These are phyloP conservation scores for Hecatera dysodea DNA, from an alignment of 2,888 invertebrate species.

Conservation along the genomic window DNA sequence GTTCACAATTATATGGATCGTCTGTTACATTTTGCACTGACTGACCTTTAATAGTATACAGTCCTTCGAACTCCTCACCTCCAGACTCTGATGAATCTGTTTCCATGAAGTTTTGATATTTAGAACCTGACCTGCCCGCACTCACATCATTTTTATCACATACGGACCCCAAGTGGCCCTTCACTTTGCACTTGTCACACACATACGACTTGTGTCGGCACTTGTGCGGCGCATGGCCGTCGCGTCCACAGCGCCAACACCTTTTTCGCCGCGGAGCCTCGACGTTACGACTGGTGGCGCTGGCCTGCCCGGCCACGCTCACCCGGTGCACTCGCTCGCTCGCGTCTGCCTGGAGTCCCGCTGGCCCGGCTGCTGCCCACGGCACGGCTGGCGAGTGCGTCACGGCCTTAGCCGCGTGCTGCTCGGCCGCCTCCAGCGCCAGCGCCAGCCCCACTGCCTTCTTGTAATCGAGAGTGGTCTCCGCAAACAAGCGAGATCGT, in stretches of 20 bases:
- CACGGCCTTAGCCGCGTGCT: slow-evolving; percentile 13
- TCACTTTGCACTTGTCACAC: too few relatives aligned
- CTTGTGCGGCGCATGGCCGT: slow-evolving; percentile 17
- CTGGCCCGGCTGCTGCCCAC: slow-evolving; percentile 11
- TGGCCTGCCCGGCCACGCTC: slow-evolving; percentile 16
- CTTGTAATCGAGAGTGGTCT: too few relatives aligned
- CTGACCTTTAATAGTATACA: slow-evolving; percentile 10
- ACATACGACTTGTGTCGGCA: too few relatives aligned
- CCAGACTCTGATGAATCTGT: slow-evolving; percentile 12
- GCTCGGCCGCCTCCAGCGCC: slow-evolving; percentile 44
- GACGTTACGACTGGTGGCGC: slow-evolving; percentile 8
- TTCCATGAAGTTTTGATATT: slow-evolving; percentile 21
- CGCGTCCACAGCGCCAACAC: slow-evolving; percentile 39
- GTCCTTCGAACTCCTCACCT: slow-evolving; percentile 18
- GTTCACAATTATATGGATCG: slow-evolving; percentile 20
- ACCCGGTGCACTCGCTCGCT: slow-evolving; percentile 16
- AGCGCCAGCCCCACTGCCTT: slow-evolving; percentile 64
- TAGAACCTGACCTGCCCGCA: slow-evolving; percentile 8
- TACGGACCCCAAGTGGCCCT: slow-evolving; percentile 35
- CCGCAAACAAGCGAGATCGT: slow-evolving; percentile 57
- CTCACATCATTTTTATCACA: slow-evolving; percentile 17
- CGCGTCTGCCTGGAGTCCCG: slow-evolving; percentile 19
- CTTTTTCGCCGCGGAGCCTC: slow-evolving; percentile 10
- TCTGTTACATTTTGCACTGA: slow-evolving; percentile 15
- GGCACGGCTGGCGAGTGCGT: slow-evolving; percentile 15